These are phyloP conservation scores for Lithobates sylvaticus DNA, from an alignment of 2,797 vertebrate species.

Conservation along the genomic window DNA sequence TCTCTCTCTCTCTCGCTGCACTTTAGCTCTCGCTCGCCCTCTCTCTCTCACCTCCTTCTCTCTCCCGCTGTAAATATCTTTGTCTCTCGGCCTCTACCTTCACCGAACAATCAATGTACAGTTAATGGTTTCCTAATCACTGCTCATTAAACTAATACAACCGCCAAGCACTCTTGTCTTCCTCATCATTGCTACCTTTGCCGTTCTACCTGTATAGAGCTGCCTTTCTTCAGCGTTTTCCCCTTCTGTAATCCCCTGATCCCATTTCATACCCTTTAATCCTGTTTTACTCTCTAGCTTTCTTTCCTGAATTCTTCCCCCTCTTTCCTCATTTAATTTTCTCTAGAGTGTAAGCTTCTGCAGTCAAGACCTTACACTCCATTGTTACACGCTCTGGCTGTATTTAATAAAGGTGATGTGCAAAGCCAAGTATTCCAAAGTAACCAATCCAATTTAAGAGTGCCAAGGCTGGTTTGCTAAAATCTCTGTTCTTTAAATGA, in stretches of 20 bases:
- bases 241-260: conserved; percentile 35
- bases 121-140: conserved; percentile 42
- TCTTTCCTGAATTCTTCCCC: not conserved
- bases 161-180: not conserved
- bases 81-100: not conserved
- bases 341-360: not conserved
- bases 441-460: not conserved
- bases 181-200: conserved; percentile 7
- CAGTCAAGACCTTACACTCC: not conserved
- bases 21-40: not conserved
- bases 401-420: not conserved
- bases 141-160: conserved; percentile 25
- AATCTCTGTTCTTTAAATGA: not conserved
- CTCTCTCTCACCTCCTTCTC: too few relatives aligned
- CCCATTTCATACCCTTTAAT: conserved; percentile 42
- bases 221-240: conserved; percentile 19
- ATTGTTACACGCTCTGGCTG: not conserved
- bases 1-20: not conserved
- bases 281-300: conserved; percentile 37
- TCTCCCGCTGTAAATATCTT: conserved; percentile 2
- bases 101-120: conserved; percentile 25
- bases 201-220: conserved; percentile 4
- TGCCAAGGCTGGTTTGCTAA: not conserved
- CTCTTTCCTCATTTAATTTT: not conserved
- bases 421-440: not conserved